phyloP scores from a whole-genome alignment of 1,140 invertebrate species.

The Chrysoperla carnea region DNA sequence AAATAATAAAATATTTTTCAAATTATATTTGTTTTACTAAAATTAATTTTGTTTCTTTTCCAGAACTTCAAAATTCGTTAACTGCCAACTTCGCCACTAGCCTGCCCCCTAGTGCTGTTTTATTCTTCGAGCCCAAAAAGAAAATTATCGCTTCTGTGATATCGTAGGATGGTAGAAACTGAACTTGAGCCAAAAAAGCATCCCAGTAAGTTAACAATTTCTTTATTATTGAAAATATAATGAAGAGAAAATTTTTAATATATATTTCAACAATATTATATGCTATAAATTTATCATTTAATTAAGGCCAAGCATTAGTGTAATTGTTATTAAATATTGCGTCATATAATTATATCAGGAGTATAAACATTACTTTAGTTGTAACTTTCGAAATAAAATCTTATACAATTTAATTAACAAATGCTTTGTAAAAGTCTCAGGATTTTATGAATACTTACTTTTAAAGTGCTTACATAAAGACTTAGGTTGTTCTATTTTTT shows the following conservation, averaged over 20 bases:
- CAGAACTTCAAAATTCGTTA: neutral
- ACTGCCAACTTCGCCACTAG: neutral
- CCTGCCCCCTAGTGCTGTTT: neutral
- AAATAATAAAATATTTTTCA: too few relatives aligned
- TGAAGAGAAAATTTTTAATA: neutral
- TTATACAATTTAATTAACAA: too few relatives aligned
- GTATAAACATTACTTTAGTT: neutral
- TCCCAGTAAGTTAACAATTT: neutral
- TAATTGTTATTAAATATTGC: neutral
- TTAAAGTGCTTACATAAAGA: too few relatives aligned
- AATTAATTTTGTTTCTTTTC: neutral
- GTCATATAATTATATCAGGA: neutral
- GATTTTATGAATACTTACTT: too few relatives aligned
- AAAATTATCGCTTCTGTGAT: neutral
- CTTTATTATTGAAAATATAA: neutral
- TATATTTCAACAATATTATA: neutral
- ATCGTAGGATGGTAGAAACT: neutral
- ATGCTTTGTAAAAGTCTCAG: too few relatives aligned
- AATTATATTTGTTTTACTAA: too few relatives aligned
- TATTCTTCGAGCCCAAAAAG: neutral
- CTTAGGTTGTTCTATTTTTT: too few relatives aligned
- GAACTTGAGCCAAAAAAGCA: neutral
- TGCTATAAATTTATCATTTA: neutral
- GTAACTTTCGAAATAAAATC: too few relatives aligned
- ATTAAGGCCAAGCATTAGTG: neutral